A percentile compares a stretch with the other conserved stretches of the same genome.
These are phyloP conservation scores for Rhamphomyia laevipes DNA, from an alignment of 2,888 invertebrate genomes.

Conservation along the genomic window DNA sequence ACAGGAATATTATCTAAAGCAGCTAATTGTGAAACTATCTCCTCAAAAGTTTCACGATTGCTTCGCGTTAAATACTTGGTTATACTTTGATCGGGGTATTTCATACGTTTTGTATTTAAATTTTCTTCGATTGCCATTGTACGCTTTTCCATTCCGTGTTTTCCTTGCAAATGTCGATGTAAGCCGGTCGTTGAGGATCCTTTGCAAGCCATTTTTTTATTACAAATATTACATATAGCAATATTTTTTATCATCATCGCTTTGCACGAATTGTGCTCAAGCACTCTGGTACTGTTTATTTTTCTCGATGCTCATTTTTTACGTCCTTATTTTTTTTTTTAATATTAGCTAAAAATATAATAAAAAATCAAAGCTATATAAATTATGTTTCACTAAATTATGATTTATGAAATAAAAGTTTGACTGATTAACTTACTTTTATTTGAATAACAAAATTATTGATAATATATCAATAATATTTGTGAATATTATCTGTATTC, in stretches of 20 bases:
- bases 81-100: background rate
- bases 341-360: too few species aligned
- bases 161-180: background rate
- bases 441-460: too few species aligned
- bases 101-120: background rate
- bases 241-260: background rate
- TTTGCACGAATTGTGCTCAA: background rate
- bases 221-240: background rate
- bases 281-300: background rate
- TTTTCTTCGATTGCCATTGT: background rate
- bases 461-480: too few species aligned
- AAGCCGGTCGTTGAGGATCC: background rate
- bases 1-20: background rate
- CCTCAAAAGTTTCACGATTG: background rate
- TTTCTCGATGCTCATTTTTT: background rate
- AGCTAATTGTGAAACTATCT: slow-evolving; percentile 1
- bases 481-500: too few species aligned
- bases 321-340: background rate
- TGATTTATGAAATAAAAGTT: too few species aligned
- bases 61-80: background rate
- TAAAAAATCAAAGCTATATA: too few species aligned
- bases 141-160: background rate
- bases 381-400: too few species aligned
- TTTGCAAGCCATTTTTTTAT: background rate
- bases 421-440: too few species aligned